Evolutionary conservation across 1,140 invertebrate genomes (phyloP).

Genomic region (Philopotamus ludificatus): DNA sequence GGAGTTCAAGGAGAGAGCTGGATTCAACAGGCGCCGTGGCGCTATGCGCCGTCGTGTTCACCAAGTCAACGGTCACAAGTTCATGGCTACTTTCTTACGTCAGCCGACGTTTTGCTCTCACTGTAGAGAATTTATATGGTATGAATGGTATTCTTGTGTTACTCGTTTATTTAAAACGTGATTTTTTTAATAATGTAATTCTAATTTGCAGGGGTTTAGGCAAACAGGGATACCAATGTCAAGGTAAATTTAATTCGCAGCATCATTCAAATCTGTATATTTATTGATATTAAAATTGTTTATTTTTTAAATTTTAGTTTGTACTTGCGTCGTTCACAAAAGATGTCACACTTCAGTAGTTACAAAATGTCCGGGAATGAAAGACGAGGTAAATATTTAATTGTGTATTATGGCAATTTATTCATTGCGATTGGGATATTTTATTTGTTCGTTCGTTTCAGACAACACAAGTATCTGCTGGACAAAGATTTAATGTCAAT

Average conservation of each 20-base stretch:
- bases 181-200: conserved; percentile 45
- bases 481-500: conserved; percentile 95
- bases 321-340: conserved; percentile 97
- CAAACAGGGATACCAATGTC: conserved; percentile 99
- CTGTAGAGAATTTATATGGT: conserved; percentile 98
- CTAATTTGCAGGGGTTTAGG: conserved; percentile 90
- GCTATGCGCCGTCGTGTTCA: conserved; percentile 94
- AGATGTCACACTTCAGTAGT: conserved; percentile 92
- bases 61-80: conserved; percentile 98
- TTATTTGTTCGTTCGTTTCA: conserved; percentile 2
- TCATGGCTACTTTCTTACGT: conserved; percentile 98
- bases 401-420: not conserved
- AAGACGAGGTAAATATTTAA: conserved; percentile 70
- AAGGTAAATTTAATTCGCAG: conserved; percentile 76
- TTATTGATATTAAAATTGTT: not conserved
- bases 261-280: not conserved
- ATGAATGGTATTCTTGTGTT: conserved; percentile 46
- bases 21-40: conserved; percentile 87
- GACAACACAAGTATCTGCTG: conserved; percentile 53
- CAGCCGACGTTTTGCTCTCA: conserved; percentile 99
- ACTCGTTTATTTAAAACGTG: not conserved
- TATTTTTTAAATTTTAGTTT: conserved; percentile 63
- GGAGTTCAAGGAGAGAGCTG: conserved; percentile 93
- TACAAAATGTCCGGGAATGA: conserved; percentile 94
- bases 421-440: conserved; percentile 28